Conservation (phyloP, 2,888 invertebrate species). For the Monoplex corrugatus region DNA sequence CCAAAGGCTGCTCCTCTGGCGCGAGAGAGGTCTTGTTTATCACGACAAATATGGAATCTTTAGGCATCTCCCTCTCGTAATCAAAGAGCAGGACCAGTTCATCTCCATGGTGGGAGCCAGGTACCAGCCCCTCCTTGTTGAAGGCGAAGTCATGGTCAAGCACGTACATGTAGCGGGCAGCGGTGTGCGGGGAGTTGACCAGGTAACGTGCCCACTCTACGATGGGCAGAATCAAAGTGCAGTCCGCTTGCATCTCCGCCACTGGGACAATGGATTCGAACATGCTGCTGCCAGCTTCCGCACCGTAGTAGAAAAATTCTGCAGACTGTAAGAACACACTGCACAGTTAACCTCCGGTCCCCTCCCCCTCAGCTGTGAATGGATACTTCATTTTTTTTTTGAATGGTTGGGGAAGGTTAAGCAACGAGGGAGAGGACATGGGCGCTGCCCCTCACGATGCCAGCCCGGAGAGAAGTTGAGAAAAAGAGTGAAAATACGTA, state of each 20-base stretch:
- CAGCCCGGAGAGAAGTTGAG: too few relatives aligned
- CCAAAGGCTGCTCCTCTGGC: slow-evolving; percentile 22
- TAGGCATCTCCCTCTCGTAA: not conserved
- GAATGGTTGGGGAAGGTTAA: too few relatives aligned
- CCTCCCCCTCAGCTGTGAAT: too few relatives aligned
- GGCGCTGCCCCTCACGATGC: too few relatives aligned
- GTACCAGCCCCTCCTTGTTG: slow-evolving; percentile 13
- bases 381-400: too few relatives aligned
- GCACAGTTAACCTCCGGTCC: too few relatives aligned
- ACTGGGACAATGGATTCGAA: not conserved
- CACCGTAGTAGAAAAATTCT: slow-evolving; percentile 46
- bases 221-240: not conserved
- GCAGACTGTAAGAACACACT: not conserved
- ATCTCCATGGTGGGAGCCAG: slow-evolving; percentile 40
- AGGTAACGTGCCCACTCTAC: not conserved
- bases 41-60: not conserved
- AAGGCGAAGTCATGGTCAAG: slow-evolving; percentile 23
- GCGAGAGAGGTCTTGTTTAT: not conserved
- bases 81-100: slow-evolving; percentile 40
- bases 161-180: not conserved
- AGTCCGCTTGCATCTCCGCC: slow-evolving; percentile 1
- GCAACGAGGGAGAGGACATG: too few relatives aligned
- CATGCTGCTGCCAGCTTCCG: not conserved
- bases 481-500: too few relatives aligned
- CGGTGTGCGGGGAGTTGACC: not conserved